These are phyloP conservation scores for Colossoma macropomum DNA, from an alignment of 2,113 vertebrate genomes.

Conservation along the genomic window DNA sequence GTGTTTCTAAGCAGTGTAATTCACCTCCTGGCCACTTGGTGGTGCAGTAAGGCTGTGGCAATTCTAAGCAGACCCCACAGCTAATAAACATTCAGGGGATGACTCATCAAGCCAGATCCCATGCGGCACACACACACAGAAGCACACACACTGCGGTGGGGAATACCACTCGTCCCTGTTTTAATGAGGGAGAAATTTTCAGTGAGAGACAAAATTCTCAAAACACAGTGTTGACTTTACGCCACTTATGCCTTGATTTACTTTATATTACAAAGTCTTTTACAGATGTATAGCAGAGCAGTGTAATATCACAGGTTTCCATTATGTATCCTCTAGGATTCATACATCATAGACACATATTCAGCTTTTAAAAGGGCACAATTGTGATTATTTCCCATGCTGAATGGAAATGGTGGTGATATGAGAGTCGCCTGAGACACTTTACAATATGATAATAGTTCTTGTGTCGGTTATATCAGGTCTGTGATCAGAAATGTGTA, in stretches of 20 bases:
- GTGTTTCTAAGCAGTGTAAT: background rate
- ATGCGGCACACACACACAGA: conserved; percentile 34
- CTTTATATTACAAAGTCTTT: background rate
- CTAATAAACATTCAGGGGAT: conserved; percentile 31
- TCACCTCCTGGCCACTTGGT: conserved; percentile 14
- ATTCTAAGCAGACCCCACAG: background rate
- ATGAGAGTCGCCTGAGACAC: background rate
- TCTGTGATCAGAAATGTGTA: background rate
- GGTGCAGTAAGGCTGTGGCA: conserved; percentile 30
- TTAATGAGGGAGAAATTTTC: background rate
- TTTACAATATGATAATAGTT: background rate
- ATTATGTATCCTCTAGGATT: background rate
- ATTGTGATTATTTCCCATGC: background rate
- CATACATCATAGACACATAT: background rate
- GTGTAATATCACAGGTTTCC: no score
- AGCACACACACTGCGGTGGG: conserved; percentile 37
- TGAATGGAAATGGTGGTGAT: no score
- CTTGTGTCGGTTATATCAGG: background rate
- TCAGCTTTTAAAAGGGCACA: background rate
- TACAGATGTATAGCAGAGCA: background rate
- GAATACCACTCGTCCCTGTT: conserved; percentile 28
- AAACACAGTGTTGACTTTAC: no score
- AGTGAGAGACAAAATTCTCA: no score
- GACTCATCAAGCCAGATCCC: conserved; percentile 53
- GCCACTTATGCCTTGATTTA: background rate